Percentiles rank a stretch among this genome's conserved stretches.
Conservation (phyloP, 1,140 invertebrate species). For the Apis dorsata region DNA sequence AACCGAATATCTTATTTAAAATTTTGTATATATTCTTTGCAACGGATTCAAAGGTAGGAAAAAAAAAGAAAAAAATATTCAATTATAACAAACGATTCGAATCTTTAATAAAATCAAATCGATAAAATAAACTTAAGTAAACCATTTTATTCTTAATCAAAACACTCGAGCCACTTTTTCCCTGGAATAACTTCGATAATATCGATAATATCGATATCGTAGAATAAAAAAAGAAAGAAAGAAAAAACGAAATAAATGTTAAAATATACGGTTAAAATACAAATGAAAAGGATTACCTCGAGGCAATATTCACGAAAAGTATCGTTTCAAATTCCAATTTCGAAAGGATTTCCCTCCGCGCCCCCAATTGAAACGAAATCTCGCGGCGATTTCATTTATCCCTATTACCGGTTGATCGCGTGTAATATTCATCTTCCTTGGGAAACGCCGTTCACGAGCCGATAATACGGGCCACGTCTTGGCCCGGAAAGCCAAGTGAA, state of each 20-base stretch:
- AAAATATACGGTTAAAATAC: background rate
- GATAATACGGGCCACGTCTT: conserved; percentile 56
- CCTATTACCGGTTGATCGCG: background rate
- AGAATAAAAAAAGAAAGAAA: too few species aligned
- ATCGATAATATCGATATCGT: too few species aligned
- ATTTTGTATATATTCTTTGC: too few species aligned
- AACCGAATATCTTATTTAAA: too few species aligned
- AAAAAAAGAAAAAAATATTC: too few species aligned
- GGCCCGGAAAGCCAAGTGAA: conserved; percentile 32
- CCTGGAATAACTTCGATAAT: too few species aligned
- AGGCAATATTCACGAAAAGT: background rate
- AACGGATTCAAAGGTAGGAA: too few species aligned
- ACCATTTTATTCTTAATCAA: background rate
- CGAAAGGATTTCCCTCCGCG: background rate
- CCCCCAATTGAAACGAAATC: conserved; percentile 16
- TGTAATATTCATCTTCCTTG: conserved; percentile 53
- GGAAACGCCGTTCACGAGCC: conserved; percentile 49
- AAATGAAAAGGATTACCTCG: too few species aligned
- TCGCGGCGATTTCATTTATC: conserved; percentile 27
- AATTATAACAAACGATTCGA: too few species aligned
- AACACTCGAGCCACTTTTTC: background rate
- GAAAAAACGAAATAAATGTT: background rate
- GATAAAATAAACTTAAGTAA: too few species aligned
- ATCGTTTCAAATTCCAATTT: background rate
- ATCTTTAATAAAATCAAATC: too few species aligned